These are phyloP conservation scores for Leptura quadrifasciata DNA, from an alignment of 2,888 invertebrate genomes.

Conservation along the genomic window DNA sequence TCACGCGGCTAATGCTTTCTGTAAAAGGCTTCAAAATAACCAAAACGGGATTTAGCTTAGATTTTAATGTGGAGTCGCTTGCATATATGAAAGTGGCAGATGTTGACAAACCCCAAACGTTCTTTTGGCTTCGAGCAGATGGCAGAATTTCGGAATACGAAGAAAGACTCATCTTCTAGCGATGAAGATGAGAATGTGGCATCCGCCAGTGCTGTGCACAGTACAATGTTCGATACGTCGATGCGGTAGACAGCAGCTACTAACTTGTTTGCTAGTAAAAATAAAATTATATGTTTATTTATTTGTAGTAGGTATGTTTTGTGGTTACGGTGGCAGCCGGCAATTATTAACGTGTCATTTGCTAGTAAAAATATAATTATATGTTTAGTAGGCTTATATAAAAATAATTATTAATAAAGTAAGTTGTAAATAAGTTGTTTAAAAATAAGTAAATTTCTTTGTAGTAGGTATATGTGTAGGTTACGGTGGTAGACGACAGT, in stretches of 20 bases:
- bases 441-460: neutral
- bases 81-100: neutral
- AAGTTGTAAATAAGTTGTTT: neutral
- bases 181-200: neutral
- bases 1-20: slow-evolving; percentile 1
- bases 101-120: neutral
- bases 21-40: neutral
- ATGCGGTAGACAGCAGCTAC: neutral
- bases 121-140: slow-evolving; percentile 1
- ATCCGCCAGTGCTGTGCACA: neutral
- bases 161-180: too few species aligned
- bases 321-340: neutral
- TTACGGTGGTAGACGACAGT: too few species aligned
- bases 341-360: neutral
- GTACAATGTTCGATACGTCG: neutral
- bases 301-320: neutral
- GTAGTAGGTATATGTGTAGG: slow-evolving; percentile 1
- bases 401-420: too few species aligned
- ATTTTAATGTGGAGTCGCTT: neutral
- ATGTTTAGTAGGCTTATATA: neutral
- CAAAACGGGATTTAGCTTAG: neutral
- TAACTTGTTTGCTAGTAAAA: neutral
- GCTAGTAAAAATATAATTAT: slow-evolving; percentile 1
- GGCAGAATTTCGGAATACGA: too few species aligned
- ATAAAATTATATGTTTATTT: slow-evolving; percentile 1